Evolutionary conservation across 2,888 invertebrate species (phyloP), one percentile per base, ranked within the genome.

Genomic region (Carabus problematicus): DNA sequence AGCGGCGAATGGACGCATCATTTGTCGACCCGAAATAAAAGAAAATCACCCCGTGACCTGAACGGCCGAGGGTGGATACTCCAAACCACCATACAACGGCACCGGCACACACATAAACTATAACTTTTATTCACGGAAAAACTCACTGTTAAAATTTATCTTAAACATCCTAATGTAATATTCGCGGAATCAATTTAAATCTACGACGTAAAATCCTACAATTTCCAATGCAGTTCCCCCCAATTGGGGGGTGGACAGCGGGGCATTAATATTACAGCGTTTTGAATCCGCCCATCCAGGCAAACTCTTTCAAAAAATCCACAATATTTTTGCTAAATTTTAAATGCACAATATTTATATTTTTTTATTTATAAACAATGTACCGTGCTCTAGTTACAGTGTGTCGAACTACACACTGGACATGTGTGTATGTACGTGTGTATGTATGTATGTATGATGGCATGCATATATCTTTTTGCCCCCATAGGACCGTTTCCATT

Each of bases 1-100:
- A 72, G 73, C 70, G 72, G 71, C 72, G 73, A 72, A 75, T 74
- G 72, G 72, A 70, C 73, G 72, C 72, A 74, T 72, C 75, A 74
- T 76, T 75, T 75, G 74, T 75, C 68, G 60, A 67, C 67, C 67
- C 59, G 47, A 58, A 68, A 68, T 68, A 68, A 68, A 68, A 68
- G 68, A 68, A 68, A 68, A 68, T 68, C 68, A 49, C 61, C 68
- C 67, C 42, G 56, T 29, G 29, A 29, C 11, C 56, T 14, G 14
- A 11, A 29, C 40, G 29, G 16, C 14, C 29, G 14, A 29, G 14
- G 8, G 1, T 29, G 8, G 11, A 40, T 39, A 56, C 6, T 19
- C 12, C 7, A 56, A 12, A 29, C 29, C 56, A 39, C 56, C 1
- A n/a, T 29, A 55, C n/a, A 8, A 3, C 29, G 40, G 8, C 3